A percentile compares a stretch with the other conserved stretches of the same genome.
These are phyloP conservation scores for Synanthedon formicaeformis DNA, from an alignment of 2,888 invertebrate species.

Conservation along the genomic window DNA sequence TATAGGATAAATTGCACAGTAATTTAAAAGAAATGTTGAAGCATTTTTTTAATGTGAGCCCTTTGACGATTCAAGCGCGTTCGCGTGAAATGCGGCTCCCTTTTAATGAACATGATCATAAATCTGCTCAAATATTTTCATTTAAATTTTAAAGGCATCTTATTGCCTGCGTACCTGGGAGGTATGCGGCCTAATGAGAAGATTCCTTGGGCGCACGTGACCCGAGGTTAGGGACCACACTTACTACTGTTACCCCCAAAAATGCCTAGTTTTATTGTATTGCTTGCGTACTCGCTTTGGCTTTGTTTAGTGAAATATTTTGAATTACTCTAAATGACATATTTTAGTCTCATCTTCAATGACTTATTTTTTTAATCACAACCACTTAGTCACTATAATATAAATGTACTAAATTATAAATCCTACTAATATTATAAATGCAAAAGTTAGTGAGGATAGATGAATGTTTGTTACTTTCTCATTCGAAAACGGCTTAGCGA, in stretches of 20 bases:
- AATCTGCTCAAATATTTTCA: constrained; percentile 52
- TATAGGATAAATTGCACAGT: not conserved
- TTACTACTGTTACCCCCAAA: not conserved
- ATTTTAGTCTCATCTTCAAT: too few species aligned
- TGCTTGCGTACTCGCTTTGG: too few species aligned
- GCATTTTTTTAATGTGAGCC: not conserved
- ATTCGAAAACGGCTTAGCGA: too few species aligned
- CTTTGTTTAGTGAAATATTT: too few species aligned
- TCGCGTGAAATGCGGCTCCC: constrained; percentile 6
- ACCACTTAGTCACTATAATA: too few species aligned
- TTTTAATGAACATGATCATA: constrained; percentile 44
- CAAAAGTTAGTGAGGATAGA: too few species aligned
- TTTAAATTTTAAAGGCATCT: constrained; percentile 45
- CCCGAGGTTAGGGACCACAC: not conserved
- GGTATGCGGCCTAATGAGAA: constrained; percentile 49
- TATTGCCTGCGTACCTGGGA: constrained; percentile 16
- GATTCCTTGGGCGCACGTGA: constrained; percentile 30
- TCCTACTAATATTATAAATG: too few species aligned
- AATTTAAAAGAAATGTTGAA: not conserved
- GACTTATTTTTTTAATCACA: too few species aligned
- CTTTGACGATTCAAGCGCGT: not conserved
- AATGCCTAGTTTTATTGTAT: not conserved
- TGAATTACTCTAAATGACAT: too few species aligned
- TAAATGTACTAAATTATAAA: too few species aligned
- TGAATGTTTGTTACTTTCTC: too few species aligned